These are phyloP conservation scores for Axinella damicornis DNA, from an alignment of 37 sponge, comb jelly and placozoan genomes.

Conservation along the genomic window DNA sequence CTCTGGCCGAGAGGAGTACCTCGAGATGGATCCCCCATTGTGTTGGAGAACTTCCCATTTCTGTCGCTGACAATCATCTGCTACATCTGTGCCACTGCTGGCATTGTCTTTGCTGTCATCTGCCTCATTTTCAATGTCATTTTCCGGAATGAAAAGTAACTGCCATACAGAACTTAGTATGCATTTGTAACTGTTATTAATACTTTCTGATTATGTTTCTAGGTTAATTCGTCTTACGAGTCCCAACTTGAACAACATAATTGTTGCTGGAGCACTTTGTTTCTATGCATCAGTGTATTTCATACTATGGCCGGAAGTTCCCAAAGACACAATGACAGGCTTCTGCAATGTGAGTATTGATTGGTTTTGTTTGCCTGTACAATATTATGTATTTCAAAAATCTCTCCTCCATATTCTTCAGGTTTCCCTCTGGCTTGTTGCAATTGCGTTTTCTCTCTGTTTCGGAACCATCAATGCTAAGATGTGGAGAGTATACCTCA, in stretches of 20 bases:
- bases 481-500: constrained; percentile 63
- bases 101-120: constrained; percentile 42
- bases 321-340: neutral
- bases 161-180: too few relatives aligned
- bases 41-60: constrained; percentile 16
- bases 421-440: constrained; percentile 19
- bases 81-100: constrained; percentile 23
- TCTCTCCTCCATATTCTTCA: neutral
- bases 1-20: constrained; percentile 34
- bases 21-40: constrained; percentile 42
- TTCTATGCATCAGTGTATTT: constrained; percentile 27
- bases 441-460: constrained; percentile 42
- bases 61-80: constrained; percentile 39
- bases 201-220: too few relatives aligned
- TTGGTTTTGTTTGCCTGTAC: too few relatives aligned
- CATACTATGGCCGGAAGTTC: constrained; percentile 18
- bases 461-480: constrained; percentile 53
- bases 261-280: constrained; percentile 43
- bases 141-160: constrained; percentile 56
- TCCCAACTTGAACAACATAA: constrained; percentile 59
- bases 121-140: constrained; percentile 56
- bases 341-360: constrained; percentile 68
- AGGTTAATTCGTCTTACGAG: constrained; percentile 55
- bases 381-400: too few relatives aligned
- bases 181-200: too few relatives aligned